Conservation (phyloP, 2,797 vertebrate genomes). For the Thripadectes ignobilis region DNA sequence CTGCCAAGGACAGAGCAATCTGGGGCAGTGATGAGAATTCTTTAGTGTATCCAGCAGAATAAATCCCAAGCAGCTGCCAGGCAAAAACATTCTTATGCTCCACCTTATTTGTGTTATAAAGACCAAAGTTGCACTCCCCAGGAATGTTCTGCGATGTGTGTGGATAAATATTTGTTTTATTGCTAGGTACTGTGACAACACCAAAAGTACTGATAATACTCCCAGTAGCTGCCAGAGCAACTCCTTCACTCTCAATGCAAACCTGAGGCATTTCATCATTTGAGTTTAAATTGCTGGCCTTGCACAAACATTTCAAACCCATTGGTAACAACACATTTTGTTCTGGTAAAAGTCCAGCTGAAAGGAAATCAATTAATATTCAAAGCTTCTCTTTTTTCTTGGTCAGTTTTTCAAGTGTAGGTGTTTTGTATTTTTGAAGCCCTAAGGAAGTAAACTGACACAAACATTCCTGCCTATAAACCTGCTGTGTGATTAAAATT, state of each 20-base stretch:
- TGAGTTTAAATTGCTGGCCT: background rate
- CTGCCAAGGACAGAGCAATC: background rate
- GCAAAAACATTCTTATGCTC: background rate
- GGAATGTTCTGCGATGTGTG: background rate
- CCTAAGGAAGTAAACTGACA: background rate
- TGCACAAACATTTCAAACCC: background rate
- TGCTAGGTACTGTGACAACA: slow-evolving; percentile 49
- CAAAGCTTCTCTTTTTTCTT: background rate
- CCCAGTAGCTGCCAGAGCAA: background rate
- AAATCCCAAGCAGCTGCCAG: slow-evolving; percentile 19
- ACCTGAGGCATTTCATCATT: background rate
- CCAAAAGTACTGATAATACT: background rate
- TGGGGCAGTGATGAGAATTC: background rate
- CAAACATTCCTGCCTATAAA: background rate
- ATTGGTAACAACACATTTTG: background rate
- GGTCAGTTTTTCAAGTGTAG: background rate
- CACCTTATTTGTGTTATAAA: slow-evolving; percentile 23
- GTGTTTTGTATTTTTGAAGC: background rate
- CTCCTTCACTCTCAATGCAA: background rate
- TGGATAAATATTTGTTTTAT: slow-evolving; percentile 60
- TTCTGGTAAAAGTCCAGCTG: background rate
- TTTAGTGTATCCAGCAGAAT: background rate
- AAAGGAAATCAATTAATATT: background rate
- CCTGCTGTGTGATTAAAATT: background rate
- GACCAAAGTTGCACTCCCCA: slow-evolving; percentile 9